Evolutionary conservation across 2,113 vertebrate genomes (phyloP).

Genomic region (Candoia aspera): DNA sequence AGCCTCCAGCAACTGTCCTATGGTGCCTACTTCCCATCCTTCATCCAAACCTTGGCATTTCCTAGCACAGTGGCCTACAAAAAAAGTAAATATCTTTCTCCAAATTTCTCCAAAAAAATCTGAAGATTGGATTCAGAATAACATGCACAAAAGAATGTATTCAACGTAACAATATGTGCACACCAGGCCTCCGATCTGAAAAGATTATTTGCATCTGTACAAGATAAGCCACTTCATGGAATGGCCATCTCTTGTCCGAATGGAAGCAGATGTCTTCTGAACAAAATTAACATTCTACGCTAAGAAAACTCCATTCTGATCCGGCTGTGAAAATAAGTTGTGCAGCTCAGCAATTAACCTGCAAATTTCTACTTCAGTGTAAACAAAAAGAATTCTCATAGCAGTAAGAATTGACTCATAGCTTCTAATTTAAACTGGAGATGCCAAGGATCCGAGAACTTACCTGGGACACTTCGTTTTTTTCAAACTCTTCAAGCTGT

Average conservation of each 20-base stretch:
- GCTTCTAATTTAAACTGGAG: not conserved
- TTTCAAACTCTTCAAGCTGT: conserved; percentile 92
- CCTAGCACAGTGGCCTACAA: not conserved
- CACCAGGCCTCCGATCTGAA: not conserved
- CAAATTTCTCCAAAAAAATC: not conserved
- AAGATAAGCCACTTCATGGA: not conserved
- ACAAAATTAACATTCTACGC: not conserved
- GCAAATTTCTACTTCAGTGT: not conserved
- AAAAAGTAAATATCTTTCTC: not conserved
- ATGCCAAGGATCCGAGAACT: conserved; percentile 16
- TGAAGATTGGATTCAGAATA: not conserved
- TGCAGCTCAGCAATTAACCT: not conserved
- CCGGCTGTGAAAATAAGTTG: not conserved
- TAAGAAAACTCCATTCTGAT: not conserved
- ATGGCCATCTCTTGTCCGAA: not conserved
- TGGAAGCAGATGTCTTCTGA: not conserved
- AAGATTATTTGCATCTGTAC: not conserved
- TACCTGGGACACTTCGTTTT: conserved; percentile 82
- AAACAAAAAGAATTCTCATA: not conserved
- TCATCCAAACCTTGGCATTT: not conserved
- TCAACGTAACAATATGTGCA: not conserved
- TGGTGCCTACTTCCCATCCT: not conserved
- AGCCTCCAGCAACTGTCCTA: not conserved
- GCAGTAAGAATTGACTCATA: not conserved
- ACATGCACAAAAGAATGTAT: not conserved